Conservation (phyloP, 2,113 vertebrate species). For the Labeo rohita region DNA sequence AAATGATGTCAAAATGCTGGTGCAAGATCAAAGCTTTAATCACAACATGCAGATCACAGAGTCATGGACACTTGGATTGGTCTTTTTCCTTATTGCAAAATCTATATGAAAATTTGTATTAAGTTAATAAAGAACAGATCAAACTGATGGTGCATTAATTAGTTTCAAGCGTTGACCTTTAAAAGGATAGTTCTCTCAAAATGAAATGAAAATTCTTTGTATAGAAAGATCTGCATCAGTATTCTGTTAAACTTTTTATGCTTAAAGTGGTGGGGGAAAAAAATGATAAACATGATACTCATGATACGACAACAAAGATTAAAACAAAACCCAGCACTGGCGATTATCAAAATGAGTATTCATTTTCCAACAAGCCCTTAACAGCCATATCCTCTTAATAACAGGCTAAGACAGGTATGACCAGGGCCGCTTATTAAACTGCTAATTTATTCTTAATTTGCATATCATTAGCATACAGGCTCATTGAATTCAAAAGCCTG, state of each 20-base stretch:
- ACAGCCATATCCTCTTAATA: background rate
- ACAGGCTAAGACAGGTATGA: background rate
- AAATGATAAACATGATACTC: background rate
- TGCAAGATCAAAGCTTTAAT: conserved; percentile 12
- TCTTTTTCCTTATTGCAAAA: background rate
- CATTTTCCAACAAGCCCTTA: background rate
- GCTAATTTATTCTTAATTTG: background rate
- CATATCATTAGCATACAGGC: conserved; percentile 1
- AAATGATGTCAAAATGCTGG: conserved; percentile 4
- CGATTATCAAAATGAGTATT: background rate
- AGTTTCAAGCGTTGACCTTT: background rate
- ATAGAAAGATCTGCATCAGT: background rate
- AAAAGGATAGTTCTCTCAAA: background rate
- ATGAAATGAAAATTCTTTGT: background rate
- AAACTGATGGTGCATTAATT: background rate
- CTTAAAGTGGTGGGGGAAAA: background rate
- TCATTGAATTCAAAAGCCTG: background rate
- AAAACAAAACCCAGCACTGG: background rate
- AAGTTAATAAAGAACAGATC: background rate
- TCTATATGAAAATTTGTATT: background rate
- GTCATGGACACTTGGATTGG: background rate
- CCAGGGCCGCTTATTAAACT: background rate
- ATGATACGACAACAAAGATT: background rate
- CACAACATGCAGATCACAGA: background rate
- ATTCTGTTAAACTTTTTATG: background rate